Conservation (phyloP, 2,113 vertebrate genomes). For the Burhinus oedicnemus region DNA sequence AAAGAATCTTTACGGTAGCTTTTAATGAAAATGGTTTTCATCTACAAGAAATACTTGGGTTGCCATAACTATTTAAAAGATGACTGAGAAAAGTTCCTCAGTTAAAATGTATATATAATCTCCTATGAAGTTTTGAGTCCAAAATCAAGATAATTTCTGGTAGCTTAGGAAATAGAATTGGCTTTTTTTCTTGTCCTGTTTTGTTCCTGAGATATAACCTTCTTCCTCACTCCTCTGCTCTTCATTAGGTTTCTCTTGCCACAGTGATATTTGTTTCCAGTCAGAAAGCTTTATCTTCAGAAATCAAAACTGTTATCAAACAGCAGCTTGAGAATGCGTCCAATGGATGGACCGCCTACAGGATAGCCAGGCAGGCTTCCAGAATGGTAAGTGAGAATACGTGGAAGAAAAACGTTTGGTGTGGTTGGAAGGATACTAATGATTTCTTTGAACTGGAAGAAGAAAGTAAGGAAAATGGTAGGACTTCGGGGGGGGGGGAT, state of each 20-base stretch:
- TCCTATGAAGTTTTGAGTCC: neutral
- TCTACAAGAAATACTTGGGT: neutral
- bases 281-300: constrained; percentile 90
- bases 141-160: neutral
- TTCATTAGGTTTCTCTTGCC: constrained; percentile 89
- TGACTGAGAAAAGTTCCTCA: neutral
- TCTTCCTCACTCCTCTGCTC: neutral
- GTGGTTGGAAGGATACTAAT: neutral
- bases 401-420: neutral
- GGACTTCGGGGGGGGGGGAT: too few relatives aligned
- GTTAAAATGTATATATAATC: neutral
- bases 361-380: constrained; percentile 96
- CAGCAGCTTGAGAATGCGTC: constrained; percentile 93
- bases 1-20: neutral
- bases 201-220: neutral
- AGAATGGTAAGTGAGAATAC: constrained; percentile 84
- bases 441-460: neutral
- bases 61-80: neutral
- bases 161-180: neutral
- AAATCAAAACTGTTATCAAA: constrained; percentile 92
- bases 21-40: neutral
- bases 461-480: neutral
- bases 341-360: constrained; percentile 96
- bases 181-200: neutral
- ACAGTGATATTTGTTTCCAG: constrained; percentile 98